Evolutionary conservation across 1,140 invertebrate genomes (phyloP).

Genomic region (Heliconius melpomene): DNA sequence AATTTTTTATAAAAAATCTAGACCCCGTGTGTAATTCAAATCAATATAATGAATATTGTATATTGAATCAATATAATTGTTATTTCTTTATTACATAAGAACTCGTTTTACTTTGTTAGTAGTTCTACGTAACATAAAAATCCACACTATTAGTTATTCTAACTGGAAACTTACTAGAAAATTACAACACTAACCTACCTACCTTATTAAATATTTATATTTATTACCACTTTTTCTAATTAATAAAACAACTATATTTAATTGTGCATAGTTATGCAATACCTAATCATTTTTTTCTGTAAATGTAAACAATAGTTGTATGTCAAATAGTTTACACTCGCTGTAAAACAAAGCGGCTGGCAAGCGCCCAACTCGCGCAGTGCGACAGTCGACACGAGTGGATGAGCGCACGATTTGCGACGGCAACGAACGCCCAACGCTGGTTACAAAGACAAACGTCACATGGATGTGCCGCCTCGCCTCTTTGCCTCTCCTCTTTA

Average conservation of each 20-base stretch:
- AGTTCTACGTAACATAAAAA: too few species aligned
- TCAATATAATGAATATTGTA: too few species aligned
- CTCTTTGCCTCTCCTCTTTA: slow-evolving; percentile 46
- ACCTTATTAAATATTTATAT: too few species aligned
- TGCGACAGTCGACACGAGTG: slow-evolving; percentile 69
- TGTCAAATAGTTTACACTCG: slow-evolving; percentile 72
- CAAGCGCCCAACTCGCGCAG: slow-evolving; percentile 71
- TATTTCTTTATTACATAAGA: not conserved
- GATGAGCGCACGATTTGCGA: slow-evolving; percentile 67
- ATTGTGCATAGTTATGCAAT: too few species aligned
- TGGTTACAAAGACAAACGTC: slow-evolving; percentile 52
- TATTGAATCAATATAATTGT: too few species aligned
- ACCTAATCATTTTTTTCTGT: slow-evolving; percentile 63
- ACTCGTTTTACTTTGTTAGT: not conserved
- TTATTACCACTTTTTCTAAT: too few species aligned
- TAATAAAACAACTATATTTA: too few species aligned
- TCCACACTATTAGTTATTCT: too few species aligned
- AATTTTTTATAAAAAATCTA: too few species aligned
- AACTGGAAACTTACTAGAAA: too few species aligned
- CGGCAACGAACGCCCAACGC: slow-evolving; percentile 51
- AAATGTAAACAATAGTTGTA: slow-evolving; percentile 75
- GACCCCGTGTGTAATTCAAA: too few species aligned
- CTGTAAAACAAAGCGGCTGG: slow-evolving; percentile 77
- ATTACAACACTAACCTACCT: too few species aligned
- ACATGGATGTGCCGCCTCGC: slow-evolving; percentile 42